Conservation (phyloP, 2,797 vertebrate species). For the Xyrichtys novacula region DNA sequence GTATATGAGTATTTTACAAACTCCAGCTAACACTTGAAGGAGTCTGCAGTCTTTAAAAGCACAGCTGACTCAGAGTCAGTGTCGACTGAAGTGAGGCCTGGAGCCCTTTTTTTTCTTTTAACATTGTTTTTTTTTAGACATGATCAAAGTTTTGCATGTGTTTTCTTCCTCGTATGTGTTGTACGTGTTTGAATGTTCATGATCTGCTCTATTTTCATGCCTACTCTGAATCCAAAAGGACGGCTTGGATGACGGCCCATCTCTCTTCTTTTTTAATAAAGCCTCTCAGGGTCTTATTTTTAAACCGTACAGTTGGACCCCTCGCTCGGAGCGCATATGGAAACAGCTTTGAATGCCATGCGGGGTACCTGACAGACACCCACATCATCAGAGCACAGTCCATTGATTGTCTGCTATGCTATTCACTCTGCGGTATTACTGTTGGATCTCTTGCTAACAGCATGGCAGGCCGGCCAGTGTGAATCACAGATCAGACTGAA, state of each 20-base stretch:
- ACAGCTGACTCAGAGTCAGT: too few relatives aligned
- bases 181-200: constrained; percentile 17
- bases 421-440: constrained; percentile 21
- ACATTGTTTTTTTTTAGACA: too few relatives aligned
- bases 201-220: constrained; percentile 18
- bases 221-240: constrained; percentile 35
- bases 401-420: constrained; percentile 40
- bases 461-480: not conserved
- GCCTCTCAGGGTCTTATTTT: constrained; percentile 14
- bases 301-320: constrained; percentile 32
- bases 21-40: too few relatives aligned
- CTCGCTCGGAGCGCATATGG: not conserved
- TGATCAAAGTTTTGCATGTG: not conserved
- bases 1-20: too few relatives aligned
- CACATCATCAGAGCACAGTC: constrained; percentile 26
- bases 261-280: constrained; percentile 43
- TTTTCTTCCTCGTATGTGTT: not conserved
- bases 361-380: constrained; percentile 23
- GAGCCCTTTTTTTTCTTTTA: too few relatives aligned
- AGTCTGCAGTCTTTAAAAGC: too few relatives aligned
- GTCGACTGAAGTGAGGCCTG: too few relatives aligned
- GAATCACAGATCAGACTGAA: constrained; percentile 30
- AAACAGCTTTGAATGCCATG: constrained; percentile 34
- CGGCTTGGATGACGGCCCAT: constrained; percentile 30
- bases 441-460: constrained; percentile 30